Evolutionary conservation across 1,140 invertebrate species (phyloP).

Genomic region (Orchestia grillus): DNA sequence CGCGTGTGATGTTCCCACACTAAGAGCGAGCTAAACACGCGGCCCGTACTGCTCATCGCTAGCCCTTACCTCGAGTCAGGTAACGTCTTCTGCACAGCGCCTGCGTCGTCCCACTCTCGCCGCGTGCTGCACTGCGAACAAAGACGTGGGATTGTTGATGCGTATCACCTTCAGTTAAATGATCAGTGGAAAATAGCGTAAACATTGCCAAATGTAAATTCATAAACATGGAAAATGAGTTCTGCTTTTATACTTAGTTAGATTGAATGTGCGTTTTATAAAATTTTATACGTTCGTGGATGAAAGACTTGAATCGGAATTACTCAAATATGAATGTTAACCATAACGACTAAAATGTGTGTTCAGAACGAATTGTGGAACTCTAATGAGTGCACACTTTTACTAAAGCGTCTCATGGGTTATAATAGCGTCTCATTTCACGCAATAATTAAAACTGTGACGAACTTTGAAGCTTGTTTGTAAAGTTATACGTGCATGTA

Average conservation of each 20-base stretch:
- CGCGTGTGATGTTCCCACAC: slow-evolving; percentile 27
- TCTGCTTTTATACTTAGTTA: neutral
- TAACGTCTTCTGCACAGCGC: neutral
- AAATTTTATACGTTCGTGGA: neutral
- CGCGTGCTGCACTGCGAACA: neutral
- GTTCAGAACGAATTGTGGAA: neutral
- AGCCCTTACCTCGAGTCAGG: neutral
- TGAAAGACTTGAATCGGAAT: neutral
- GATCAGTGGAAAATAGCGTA: neutral
- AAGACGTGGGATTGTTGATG: neutral
- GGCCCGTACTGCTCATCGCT: neutral
- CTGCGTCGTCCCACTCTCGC: neutral
- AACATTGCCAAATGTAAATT: neutral
- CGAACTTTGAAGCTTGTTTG: no score
- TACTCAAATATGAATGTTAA: neutral
- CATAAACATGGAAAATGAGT: neutral
- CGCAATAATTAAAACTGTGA: no score
- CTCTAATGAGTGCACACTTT: neutral
- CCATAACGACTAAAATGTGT: neutral
- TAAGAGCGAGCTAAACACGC: neutral
- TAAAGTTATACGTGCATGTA: no score
- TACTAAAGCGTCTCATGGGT: no score
- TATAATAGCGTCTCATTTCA: no score
- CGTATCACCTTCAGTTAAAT: neutral
- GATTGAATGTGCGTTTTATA: neutral